Evolutionary conservation across 1,140 invertebrate species (phyloP).

Genomic region (Pentalonia nigronervosa): DNA sequence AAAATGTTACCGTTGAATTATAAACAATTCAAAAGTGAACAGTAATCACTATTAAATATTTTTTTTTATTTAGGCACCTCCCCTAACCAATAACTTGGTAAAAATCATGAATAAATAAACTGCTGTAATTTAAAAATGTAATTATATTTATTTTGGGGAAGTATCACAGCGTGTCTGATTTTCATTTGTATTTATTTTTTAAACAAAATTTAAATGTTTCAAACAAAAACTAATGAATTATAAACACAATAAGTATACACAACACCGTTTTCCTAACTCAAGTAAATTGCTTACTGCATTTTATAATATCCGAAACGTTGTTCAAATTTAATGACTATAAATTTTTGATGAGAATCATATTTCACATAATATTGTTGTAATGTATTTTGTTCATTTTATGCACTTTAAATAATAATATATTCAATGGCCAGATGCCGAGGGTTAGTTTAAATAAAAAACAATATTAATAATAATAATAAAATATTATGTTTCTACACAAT

Average conservation of each 20-base stretch:
- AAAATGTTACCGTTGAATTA: not conserved
- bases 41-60: not conserved
- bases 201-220: not conserved
- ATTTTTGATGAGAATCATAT: not conserved
- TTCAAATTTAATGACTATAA: not conserved
- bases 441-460: not conserved
- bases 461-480: not conserved
- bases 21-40: not conserved
- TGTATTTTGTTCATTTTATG: not conserved
- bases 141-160: not conserved
- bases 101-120: not conserved
- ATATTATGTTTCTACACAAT: not conserved
- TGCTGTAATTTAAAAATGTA: not conserved
- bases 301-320: not conserved
- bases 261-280: not conserved
- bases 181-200: not conserved
- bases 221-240: conserved; percentile 8
- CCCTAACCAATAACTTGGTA: not conserved
- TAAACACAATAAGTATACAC: not conserved
- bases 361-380: not conserved
- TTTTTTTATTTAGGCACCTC: not conserved
- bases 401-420: not conserved
- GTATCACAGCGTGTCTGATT: not conserved
- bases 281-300: not conserved
- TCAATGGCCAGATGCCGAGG: not conserved